Conservation (phyloP, 2,888 invertebrate genomes). For the Plagodis dolabraria region DNA sequence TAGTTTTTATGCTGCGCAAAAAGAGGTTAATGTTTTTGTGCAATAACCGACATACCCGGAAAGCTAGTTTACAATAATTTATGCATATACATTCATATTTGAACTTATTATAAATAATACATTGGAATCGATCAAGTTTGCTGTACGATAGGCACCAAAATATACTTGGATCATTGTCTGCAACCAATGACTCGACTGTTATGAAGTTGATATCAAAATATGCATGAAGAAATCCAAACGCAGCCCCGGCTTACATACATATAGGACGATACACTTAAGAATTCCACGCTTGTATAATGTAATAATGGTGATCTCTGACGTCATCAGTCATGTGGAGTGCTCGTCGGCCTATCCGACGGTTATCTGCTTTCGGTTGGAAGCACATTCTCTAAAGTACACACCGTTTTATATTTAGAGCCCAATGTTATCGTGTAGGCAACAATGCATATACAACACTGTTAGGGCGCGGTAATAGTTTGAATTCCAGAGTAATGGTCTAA, state of each 20-base stretch:
- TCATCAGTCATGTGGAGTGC: conserved; percentile 53
- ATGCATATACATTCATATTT: conserved; percentile 23
- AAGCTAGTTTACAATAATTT: conserved; percentile 17
- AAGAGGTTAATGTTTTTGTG: too few species aligned
- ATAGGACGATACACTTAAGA: conserved; percentile 18
- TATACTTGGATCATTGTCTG: conserved; percentile 23
- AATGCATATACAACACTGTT: conserved; percentile 36
- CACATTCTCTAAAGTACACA: conserved; percentile 59
- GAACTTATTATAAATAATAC: conserved; percentile 25
- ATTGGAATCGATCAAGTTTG: conserved; percentile 32
- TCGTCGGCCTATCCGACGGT: conserved; percentile 42
- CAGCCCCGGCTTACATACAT: conserved; percentile 7
- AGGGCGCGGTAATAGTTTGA: conserved; percentile 32
- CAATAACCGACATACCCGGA: too few species aligned
- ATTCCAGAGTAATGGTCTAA: conserved; percentile 28
- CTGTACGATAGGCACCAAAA: conserved; percentile 1
- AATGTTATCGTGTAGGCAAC: conserved; percentile 46
- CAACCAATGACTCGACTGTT: conserved; percentile 7
- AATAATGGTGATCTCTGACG: conserved; percentile 49
- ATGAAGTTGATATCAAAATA: conserved; percentile 24
- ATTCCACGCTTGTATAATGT: conserved; percentile 31
- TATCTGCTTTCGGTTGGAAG: conserved; percentile 68
- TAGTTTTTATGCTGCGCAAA: too few species aligned
- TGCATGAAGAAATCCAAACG: conserved; percentile 23
- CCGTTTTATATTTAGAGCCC: conserved; percentile 56